phyloP scores from a whole-genome alignment of 1,140 invertebrate species.

The Drosophila dunni region DNA sequence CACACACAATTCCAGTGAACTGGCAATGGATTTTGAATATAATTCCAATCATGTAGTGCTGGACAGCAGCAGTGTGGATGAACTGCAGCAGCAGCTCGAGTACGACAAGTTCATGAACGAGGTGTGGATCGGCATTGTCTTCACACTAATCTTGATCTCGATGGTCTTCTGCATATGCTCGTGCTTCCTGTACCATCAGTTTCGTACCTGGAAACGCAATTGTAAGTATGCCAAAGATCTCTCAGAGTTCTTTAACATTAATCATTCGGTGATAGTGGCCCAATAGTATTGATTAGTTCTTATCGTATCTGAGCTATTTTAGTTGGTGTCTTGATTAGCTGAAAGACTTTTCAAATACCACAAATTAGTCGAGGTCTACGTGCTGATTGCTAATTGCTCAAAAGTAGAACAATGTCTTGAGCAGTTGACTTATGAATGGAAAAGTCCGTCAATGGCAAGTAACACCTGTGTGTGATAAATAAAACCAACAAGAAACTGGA shows the following conservation, averaged over 20 bases:
- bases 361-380: conserved; percentile 13
- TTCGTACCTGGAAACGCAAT: conserved; percentile 82
- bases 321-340: conserved; percentile 6
- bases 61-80: conserved; percentile 73
- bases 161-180: conserved; percentile 84
- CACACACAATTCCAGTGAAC: conserved; percentile 47
- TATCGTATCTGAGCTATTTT: conserved; percentile 19
- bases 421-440: conserved; percentile 17
- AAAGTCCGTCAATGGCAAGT: conserved; percentile 13
- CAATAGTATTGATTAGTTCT: conserved; percentile 28
- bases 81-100: conserved; percentile 78
- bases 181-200: conserved; percentile 83
- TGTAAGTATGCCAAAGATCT: conserved; percentile 66
- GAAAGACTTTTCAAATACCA: too few species aligned
- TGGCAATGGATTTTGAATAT: conserved; percentile 69
- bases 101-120: conserved; percentile 84
- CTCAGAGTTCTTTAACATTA: neutral
- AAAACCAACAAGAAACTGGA: neutral
- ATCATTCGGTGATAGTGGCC: neutral
- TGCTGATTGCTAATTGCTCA: conserved; percentile 2
- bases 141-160: conserved; percentile 79
- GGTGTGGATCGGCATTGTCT: conserved; percentile 83
- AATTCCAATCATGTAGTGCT: conserved; percentile 66
- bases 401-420: conserved; percentile 9
- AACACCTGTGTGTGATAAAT: neutral